Evolutionary conservation across 2,888 invertebrate genomes (phyloP).

Genomic region (Plagodis pulveraria): DNA sequence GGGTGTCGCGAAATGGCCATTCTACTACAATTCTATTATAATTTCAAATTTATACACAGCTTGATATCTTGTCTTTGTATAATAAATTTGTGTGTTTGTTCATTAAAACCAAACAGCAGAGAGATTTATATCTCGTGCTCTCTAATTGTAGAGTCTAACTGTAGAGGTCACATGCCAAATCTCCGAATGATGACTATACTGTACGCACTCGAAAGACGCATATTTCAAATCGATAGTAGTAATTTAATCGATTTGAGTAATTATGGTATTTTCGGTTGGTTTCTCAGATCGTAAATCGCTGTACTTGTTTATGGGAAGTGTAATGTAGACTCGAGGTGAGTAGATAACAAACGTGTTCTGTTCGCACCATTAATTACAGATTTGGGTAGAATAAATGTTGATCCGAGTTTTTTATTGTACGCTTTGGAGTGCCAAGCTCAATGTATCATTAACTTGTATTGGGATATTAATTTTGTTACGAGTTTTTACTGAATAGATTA

Average conservation of each 20-base stretch:
- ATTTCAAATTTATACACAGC: conserved; percentile 29
- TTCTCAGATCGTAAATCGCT: conserved; percentile 31
- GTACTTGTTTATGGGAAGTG: conserved; percentile 30
- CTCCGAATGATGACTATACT: conserved; percentile 14
- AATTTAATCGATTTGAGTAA: conserved; percentile 32
- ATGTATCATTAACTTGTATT: conserved; percentile 15
- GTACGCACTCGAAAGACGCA: conserved; percentile 17
- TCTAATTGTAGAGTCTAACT: conserved; percentile 44
- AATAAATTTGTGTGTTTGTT: conserved; percentile 46
- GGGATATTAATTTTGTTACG: not conserved
- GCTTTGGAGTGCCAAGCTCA: conserved; percentile 5
- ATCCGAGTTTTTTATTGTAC: conserved; percentile 28
- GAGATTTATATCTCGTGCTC: conserved; percentile 47
- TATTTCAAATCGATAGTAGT: conserved; percentile 28
- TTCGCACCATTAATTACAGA: conserved; percentile 30
- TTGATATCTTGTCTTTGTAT: conserved; percentile 41
- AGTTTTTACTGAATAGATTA: not conserved
- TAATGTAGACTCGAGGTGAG: conserved; percentile 14
- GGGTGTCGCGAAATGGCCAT: conserved; percentile 51
- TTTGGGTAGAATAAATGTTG: conserved; percentile 28
- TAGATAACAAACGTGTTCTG: conserved; percentile 29
- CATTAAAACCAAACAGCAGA: conserved; percentile 56
- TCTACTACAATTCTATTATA: conserved; percentile 40
- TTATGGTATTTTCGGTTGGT: conserved; percentile 27
- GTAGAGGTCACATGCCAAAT: conserved; percentile 25